A percentile compares a stretch with the other conserved stretches of the same genome.
These are phyloP conservation scores for Cerceris rybyensis DNA, from an alignment of 2,888 invertebrate species.

Conservation along the genomic window DNA sequence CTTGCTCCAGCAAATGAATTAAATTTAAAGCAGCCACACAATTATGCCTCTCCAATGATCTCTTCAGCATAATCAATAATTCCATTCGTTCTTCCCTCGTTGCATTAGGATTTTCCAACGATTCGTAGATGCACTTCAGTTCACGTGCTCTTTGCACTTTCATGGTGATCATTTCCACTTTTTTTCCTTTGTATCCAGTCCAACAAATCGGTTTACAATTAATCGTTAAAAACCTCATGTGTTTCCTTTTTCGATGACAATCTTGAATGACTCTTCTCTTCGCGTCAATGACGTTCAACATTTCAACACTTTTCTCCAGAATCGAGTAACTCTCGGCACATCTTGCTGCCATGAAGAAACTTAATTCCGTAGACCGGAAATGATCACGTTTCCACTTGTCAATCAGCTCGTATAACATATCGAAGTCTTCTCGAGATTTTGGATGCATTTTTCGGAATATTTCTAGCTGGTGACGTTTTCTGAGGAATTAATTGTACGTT, in stretches of 20 bases:
- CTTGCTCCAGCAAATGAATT: constrained; percentile 87
- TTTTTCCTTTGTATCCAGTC: constrained; percentile 87
- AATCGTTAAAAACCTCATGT: constrained; percentile 86
- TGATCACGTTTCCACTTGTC: constrained; percentile 87
- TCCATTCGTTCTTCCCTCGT: constrained; percentile 87
- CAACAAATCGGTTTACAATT: constrained; percentile 90
- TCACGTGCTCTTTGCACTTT: constrained; percentile 91
- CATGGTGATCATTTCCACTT: constrained; percentile 91
- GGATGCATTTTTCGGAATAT: constrained; percentile 88
- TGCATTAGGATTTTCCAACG: constrained; percentile 85
- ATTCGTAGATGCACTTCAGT: constrained; percentile 88
- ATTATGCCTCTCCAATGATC: constrained; percentile 85
- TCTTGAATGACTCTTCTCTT: constrained; percentile 85
- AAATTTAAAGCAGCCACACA: constrained; percentile 85
- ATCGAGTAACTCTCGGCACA: constrained; percentile 88
- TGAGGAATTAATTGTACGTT: background rate
- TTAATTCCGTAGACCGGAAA: constrained; percentile 85
- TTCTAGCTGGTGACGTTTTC: constrained; percentile 83
- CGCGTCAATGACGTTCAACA: constrained; percentile 87
- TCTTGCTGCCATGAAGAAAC: constrained; percentile 87
- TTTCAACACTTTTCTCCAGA: constrained; percentile 88
- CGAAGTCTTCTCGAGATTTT: constrained; percentile 88
- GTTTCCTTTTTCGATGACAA: constrained; percentile 85
- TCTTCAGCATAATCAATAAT: constrained; percentile 87
- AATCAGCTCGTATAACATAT: constrained; percentile 87